These are phyloP conservation scores for Bolinopsis microptera DNA, from an alignment of 37 sponge, comb jelly and placozoan genomes.

Conservation along the genomic window DNA sequence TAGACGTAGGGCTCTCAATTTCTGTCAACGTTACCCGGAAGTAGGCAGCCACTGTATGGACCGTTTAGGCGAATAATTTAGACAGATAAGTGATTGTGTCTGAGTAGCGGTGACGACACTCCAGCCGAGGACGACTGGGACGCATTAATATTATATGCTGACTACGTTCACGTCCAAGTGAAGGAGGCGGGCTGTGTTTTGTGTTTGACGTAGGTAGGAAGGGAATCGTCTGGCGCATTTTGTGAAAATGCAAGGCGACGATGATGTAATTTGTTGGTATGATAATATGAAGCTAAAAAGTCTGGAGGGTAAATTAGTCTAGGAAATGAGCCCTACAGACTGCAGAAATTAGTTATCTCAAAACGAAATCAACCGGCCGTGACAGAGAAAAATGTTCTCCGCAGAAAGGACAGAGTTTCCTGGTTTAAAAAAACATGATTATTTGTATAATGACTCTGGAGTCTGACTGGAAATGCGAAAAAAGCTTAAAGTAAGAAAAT, in stretches of 20 bases:
- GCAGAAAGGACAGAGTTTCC: neutral
- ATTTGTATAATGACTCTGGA: too few species aligned
- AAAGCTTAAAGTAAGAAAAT: too few species aligned
- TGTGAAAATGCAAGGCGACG: neutral
- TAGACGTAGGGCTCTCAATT: neutral
- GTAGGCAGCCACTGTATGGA: too few species aligned
- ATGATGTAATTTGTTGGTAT: neutral
- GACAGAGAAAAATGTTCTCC: neutral
- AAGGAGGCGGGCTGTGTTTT: neutral
- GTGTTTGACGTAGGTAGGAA: neutral
- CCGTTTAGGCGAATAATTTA: neutral
- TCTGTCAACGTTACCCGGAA: neutral
- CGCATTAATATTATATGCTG: too few species aligned
- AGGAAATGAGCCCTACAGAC: neutral
- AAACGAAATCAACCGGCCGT: neutral
- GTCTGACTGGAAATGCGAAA: too few species aligned
- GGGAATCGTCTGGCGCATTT: neutral
- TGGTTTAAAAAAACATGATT: neutral
- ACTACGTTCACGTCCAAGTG: too few species aligned
- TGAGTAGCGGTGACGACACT: neutral
- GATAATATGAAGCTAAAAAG: neutral
- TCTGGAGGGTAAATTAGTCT: neutral
- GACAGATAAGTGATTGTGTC: neutral
- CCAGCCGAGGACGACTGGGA: too few species aligned
- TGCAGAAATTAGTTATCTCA: neutral